Conservation (phyloP, 2,888 invertebrate species). For the Yponomeuta cagnagella region DNA sequence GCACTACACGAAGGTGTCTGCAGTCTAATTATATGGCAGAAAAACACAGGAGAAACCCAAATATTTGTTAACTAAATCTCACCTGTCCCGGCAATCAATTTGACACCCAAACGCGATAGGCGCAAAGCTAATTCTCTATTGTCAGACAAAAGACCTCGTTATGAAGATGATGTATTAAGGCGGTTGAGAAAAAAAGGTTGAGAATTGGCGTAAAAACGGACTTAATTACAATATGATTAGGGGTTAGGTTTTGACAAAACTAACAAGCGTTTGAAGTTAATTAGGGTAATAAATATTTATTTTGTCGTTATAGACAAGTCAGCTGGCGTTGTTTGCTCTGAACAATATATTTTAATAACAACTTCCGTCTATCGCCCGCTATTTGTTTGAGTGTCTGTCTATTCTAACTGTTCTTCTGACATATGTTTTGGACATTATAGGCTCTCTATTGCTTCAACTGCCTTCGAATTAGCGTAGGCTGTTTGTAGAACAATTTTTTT, state of each 20-base stretch:
- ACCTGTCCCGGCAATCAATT: constrained; percentile 19
- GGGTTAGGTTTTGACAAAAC: constrained; percentile 62
- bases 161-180: constrained; percentile 32
- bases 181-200: constrained; percentile 31
- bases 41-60: constrained; percentile 57
- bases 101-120: constrained; percentile 24
- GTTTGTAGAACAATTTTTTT: too few relatives aligned
- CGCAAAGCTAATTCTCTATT: constrained; percentile 31
- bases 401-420: constrained; percentile 39
- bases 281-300: constrained; percentile 69
- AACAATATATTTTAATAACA: constrained; percentile 20
- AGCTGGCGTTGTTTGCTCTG: constrained; percentile 39
- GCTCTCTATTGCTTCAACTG: neutral
- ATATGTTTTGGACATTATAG: constrained; percentile 33
- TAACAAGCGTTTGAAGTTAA: constrained; percentile 67
- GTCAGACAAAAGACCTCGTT: constrained; percentile 27
- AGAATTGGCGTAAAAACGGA: constrained; percentile 71
- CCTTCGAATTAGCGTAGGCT: neutral
- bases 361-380: constrained; percentile 41
- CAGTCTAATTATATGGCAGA: constrained; percentile 64
- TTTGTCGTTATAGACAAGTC: constrained; percentile 54
- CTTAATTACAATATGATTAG: constrained; percentile 72
- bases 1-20: constrained; percentile 68
- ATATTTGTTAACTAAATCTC: constrained; percentile 27
- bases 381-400: constrained; percentile 36